Percentiles rank a stretch among this genome's conserved stretches.
These are phyloP conservation scores for Tetranychus truncatus DNA, from an alignment of 2,888 invertebrate genomes.

Conservation along the genomic window DNA sequence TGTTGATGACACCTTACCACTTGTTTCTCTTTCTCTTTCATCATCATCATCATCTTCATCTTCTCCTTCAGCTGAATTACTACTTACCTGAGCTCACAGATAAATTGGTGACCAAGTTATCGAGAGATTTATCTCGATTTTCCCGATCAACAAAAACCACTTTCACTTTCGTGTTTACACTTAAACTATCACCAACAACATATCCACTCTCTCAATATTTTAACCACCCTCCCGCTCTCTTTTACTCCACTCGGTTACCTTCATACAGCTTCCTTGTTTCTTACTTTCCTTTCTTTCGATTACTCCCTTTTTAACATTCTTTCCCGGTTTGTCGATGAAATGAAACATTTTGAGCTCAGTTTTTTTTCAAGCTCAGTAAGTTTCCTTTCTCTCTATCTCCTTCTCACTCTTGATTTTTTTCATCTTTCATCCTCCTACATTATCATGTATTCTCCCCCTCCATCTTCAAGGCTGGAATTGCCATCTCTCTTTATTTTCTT, in stretches of 20 bases:
- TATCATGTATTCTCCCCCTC: neutral
- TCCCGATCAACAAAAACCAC: neutral
- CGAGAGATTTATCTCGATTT: neutral
- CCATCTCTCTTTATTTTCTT: neutral
- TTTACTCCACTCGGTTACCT: neutral
- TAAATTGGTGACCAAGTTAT: neutral
- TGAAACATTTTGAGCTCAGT: neutral
- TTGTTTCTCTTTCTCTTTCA: neutral
- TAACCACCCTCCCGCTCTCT: neutral
- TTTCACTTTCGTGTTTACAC: neutral
- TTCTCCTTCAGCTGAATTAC: neutral
- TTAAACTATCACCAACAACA: neutral
- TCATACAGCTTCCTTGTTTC: neutral
- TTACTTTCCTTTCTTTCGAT: neutral
- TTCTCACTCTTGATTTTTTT: neutral
- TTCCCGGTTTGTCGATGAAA: neutral
- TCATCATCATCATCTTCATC: neutral
- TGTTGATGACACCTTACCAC: neutral
- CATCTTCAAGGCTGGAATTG: constrained; percentile 1
- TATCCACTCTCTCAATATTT: neutral
- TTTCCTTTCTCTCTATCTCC: constrained; percentile 7
- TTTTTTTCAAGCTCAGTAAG: neutral
- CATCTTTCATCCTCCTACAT: neutral
- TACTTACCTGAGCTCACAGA: neutral
- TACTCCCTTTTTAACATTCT: neutral